These are phyloP conservation scores for Eulemur macaco DNA, from an alignment of 2,113 vertebrate genomes.

Conservation along the genomic window DNA sequence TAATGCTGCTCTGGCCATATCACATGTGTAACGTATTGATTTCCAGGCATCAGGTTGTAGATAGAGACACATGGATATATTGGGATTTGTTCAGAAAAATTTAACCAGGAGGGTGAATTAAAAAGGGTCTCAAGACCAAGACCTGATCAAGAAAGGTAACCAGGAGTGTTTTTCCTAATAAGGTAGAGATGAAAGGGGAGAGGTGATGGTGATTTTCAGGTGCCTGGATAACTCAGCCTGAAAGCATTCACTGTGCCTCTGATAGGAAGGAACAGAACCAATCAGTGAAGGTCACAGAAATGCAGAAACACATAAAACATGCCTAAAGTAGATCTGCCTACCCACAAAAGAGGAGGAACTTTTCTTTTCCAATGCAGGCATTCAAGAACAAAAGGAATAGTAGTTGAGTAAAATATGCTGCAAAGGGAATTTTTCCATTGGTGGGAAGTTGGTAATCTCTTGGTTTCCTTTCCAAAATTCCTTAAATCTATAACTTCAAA, in stretches of 20 bases:
- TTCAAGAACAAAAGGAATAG: neutral
- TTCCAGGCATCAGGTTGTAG: neutral
- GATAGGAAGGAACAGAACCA: neutral
- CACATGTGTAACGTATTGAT: neutral
- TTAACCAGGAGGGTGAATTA: neutral
- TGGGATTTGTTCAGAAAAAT: neutral
- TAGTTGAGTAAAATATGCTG: neutral
- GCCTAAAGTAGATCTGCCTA: neutral
- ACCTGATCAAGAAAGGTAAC: neutral
- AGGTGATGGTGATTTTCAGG: neutral
- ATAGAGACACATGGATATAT: neutral
- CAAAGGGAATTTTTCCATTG: neutral
- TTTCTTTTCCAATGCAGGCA: neutral
- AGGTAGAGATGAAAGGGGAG: neutral
- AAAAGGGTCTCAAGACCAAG: neutral
- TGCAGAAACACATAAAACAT: neutral
- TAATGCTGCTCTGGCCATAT: neutral
- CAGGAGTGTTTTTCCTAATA: neutral
- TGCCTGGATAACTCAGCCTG: neutral
- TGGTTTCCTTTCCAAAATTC: neutral
- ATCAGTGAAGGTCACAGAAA: neutral
- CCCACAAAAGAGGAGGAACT: neutral
- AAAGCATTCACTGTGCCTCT: neutral
- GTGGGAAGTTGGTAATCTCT: neutral
- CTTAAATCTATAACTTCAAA: neutral